phyloP scores from a whole-genome alignment of 1,140 invertebrate species.

The Formica exsecta region DNA sequence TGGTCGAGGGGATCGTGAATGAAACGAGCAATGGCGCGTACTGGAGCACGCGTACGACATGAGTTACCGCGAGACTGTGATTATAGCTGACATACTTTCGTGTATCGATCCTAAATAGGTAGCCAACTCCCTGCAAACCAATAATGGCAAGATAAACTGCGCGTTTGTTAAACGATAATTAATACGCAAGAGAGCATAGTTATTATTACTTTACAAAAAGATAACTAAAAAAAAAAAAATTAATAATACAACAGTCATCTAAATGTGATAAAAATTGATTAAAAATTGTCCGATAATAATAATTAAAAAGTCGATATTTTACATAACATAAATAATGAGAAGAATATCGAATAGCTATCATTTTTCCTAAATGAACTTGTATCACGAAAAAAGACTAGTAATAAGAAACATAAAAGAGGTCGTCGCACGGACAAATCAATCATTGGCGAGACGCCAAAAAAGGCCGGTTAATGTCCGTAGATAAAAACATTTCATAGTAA shows the following conservation, averaged over 20 bases:
- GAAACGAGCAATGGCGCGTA: conserved; percentile 23
- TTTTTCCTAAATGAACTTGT: background rate
- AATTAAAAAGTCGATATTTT: background rate
- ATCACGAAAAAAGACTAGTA: no score
- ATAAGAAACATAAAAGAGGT: conserved; percentile 11
- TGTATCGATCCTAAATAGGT: conserved; percentile 35
- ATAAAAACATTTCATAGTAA: background rate
- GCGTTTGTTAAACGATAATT: conserved; percentile 34
- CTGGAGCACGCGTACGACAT: background rate
- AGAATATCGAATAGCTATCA: background rate
- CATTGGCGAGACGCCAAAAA: conserved; percentile 15
- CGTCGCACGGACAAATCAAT: conserved; percentile 32
- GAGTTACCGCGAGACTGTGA: conserved; percentile 8
- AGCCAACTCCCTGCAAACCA: conserved; percentile 11
- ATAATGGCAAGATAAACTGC: background rate
- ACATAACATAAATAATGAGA: background rate
- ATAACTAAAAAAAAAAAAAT: background rate
- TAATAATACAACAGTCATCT: background rate
- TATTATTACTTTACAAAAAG: conserved; percentile 5
- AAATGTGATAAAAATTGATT: background rate
- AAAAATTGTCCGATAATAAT: background rate
- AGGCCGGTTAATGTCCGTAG: conserved; percentile 10
- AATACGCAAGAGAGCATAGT: background rate
- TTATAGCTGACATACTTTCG: conserved; percentile 53
- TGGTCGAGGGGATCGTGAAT: conserved; percentile 49